Evolutionary conservation across 1,140 invertebrate species (phyloP).

Genomic region (Drosophila sechellia): DNA sequence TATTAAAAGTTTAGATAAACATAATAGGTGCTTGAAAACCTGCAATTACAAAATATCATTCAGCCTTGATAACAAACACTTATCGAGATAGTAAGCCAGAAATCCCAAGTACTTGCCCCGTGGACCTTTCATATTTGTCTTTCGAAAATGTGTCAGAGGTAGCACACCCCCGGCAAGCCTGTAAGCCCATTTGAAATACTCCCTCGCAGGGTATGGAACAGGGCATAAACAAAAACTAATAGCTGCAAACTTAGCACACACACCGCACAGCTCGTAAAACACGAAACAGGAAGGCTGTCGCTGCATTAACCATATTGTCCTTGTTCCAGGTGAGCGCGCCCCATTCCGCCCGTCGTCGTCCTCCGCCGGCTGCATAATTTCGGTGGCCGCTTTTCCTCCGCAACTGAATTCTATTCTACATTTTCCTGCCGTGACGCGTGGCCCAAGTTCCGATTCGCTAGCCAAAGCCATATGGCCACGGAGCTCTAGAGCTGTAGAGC

Average conservation of each 20-base stretch:
- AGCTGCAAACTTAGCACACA: slow-evolving; percentile 43
- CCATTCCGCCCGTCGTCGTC: slow-evolving; percentile 37
- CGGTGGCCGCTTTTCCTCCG: slow-evolving; percentile 50
- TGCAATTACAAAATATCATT: not conserved
- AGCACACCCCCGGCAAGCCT: slow-evolving; percentile 20
- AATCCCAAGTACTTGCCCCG: not conserved
- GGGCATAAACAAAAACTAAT: slow-evolving; percentile 73
- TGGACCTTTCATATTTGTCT: not conserved
- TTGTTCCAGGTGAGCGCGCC: slow-evolving; percentile 77
- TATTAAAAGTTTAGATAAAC: not conserved
- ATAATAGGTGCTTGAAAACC: not conserved
- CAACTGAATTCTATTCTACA: slow-evolving; percentile 30
- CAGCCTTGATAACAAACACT: not conserved
- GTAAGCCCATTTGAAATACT: slow-evolving; percentile 26
- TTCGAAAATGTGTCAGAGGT: slow-evolving; percentile 19
- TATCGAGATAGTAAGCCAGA: not conserved
- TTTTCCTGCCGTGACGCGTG: slow-evolving; percentile 76
- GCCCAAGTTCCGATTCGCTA: slow-evolving; percentile 34
- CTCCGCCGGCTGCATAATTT: slow-evolving; percentile 64
- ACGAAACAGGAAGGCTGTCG: slow-evolving; percentile 70
- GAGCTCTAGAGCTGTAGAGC: slow-evolving; percentile 14
- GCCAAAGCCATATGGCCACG: slow-evolving; percentile 50
- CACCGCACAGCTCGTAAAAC: slow-evolving; percentile 45
- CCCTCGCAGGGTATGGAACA: slow-evolving; percentile 33
- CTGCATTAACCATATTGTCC: slow-evolving; percentile 76